Evolutionary conservation across 2,113 vertebrate genomes (phyloP), one percentile per base, ranked within the genome.

Genomic region (Oenanthe melanoleuca): DNA sequence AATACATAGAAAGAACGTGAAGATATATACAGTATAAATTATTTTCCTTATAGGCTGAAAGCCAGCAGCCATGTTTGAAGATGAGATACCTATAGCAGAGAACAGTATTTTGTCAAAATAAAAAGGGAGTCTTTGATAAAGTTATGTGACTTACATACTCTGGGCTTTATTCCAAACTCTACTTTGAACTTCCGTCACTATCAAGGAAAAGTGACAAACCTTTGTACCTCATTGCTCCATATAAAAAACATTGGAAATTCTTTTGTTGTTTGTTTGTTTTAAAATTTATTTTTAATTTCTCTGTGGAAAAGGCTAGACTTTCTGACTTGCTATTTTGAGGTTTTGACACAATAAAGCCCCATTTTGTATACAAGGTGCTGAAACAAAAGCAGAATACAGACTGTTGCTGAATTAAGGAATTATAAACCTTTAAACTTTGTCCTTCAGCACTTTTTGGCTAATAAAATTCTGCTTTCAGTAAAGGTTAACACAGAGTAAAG

Each of bases 1-100:
- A 74, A 34, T 57, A 34, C 5, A 34, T 22, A 42, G 44, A 17
- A 34, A 57, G 84, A 55, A 28, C 5, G 24, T 40, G 2, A 73
- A 37, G 18, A 29, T 26, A 60, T 40, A 49, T 25, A 45, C 2
- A 24, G 17, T 9, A 47, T 3, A 75, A 14, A 7, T 73, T 85
- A 60, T 90, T 80, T 84, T 14, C 34, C 60, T 93, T 93, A 86
- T n/a, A 77, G 34, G 19, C 81, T 77, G 47, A 93, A 95, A 94
- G 8, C 14, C 7, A n/a, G 37, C 45, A 71, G 4, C 19, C 2
- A 3, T 37, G 6, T 42, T 64, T 90, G 64, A 91, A 89, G 91
- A 69, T 52, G 26, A 91, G 75, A 42, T 40, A 61, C 57, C 52
- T 80, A 44, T 13, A 82, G 40, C 12, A 80, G 65, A 64, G 28